phyloP scores from a whole-genome alignment of 2,113 vertebrate species.

The Phrynocephalus versicolor region DNA sequence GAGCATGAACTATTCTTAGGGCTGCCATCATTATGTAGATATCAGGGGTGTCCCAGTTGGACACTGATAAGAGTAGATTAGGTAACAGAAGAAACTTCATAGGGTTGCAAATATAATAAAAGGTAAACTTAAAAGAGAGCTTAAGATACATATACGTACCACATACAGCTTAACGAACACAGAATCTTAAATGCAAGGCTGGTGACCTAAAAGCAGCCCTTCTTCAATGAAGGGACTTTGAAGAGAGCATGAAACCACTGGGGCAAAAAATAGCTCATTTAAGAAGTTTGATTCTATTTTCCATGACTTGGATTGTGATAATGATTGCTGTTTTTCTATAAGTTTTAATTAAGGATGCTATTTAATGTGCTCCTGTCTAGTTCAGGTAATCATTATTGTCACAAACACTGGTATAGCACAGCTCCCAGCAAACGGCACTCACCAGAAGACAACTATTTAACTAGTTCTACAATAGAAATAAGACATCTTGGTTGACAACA shows the following conservation, averaged over 20 bases:
- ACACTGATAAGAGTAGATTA: neutral
- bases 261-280: neutral
- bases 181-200: neutral
- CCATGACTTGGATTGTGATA: neutral
- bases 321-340: neutral
- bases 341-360: too few relatives aligned
- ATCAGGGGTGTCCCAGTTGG: neutral
- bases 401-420: neutral
- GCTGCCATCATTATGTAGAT: neutral
- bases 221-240: neutral
- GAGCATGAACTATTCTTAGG: neutral
- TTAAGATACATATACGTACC: neutral
- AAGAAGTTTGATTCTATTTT: neutral
- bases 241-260: neutral
- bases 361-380: neutral
- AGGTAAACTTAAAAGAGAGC: neutral
- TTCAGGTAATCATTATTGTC: neutral
- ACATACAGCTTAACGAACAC: neutral
- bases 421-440: neutral
- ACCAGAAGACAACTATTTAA: neutral
- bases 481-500: neutral
- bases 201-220: neutral
- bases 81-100: too few relatives aligned
- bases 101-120: neutral
- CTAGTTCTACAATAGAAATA: neutral